Evolutionary conservation across 2,113 vertebrate genomes (phyloP).

Genomic region (Entomyzon cyanotis): DNA sequence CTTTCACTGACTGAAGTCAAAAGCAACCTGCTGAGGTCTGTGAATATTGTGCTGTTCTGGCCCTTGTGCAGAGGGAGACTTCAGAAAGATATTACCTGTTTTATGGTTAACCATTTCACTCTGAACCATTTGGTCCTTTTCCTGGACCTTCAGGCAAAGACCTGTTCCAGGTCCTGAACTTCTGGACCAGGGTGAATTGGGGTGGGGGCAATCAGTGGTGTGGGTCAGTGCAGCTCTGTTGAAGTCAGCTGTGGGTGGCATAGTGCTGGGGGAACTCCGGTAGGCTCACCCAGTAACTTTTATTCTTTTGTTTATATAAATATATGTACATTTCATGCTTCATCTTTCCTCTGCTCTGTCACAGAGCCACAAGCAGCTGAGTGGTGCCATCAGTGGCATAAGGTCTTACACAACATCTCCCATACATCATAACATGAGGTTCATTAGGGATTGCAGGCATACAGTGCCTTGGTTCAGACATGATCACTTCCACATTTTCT

Average conservation of each 20-base stretch:
- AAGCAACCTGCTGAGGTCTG: background rate
- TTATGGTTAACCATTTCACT: background rate
- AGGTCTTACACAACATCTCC: background rate
- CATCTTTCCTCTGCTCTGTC: background rate
- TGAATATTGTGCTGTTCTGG: background rate
- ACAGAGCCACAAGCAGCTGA: background rate
- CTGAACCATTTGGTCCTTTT: background rate
- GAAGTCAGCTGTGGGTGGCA: rapidly evolving
- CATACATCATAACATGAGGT: background rate
- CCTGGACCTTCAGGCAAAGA: background rate
- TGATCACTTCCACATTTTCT: background rate
- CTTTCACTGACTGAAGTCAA: background rate
- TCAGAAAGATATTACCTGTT: background rate
- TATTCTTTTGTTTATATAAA: background rate
- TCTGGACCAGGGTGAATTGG: background rate
- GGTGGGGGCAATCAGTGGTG: background rate
- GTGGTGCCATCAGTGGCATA: background rate
- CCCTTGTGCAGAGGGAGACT: background rate
- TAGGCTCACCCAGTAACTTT: background rate
- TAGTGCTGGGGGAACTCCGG: background rate
- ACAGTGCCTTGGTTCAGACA: background rate
- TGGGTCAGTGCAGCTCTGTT: rapidly evolving
- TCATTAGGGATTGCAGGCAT: background rate
- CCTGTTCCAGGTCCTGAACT: background rate
- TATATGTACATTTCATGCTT: background rate